Base-by-base conservation (phyloP, 2,113 vertebrate genomes). In the Phalacrocorax brasilianus region DNA sequence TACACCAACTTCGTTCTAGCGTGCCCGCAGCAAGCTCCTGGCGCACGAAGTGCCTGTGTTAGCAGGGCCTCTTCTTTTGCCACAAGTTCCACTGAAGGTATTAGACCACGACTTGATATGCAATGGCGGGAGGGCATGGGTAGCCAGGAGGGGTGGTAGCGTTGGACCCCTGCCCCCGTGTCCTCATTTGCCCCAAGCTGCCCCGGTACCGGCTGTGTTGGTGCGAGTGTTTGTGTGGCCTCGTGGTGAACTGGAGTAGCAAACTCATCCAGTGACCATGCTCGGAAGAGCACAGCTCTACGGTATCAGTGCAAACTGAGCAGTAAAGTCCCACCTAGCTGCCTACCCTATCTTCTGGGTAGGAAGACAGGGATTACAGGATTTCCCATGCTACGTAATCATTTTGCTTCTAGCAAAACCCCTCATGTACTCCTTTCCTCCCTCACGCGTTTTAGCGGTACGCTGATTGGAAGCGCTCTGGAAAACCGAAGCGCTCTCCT, bases 211-310 rank as follows among this genome's bases (percentile, higher is more conserved):
- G 5, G 40, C 35, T 55, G 23, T 38, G 35, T 18, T 61, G 35
- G 5, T 2, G 10, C 1, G 0, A 35, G 24, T 8, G 9, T 55
- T 45, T 44, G 32, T 11, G 32, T 7, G 44, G 52, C 73, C 65
- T 58, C 0, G 0, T 12, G 80, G 32, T 16, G 70, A 91, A 38
- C 2, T 1, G 0, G 19, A 85, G 33, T 0, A 89, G 68, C 61
- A 81, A 74, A 77, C 24, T 11, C 53, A 55, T 44, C n/a, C 58
- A 32, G 17, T 13, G 12, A 59, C n/a, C 21, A 7, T 0, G 5
- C 70, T 11, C 49, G 56, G 61, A 65, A 91, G 73, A 24, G 44
- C 28, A 42, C 6, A 68, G 49, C 35, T 52, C 68, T 56, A n/a
- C 26, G 52, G 12, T 8, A n/a, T 19, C 74, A 52, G 38, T 38